Percentiles rank a stretch among this genome's conserved stretches.
phyloP scores from a whole-genome alignment of 2,888 invertebrate genomes.

The Tetrapedia diversipes region DNA sequence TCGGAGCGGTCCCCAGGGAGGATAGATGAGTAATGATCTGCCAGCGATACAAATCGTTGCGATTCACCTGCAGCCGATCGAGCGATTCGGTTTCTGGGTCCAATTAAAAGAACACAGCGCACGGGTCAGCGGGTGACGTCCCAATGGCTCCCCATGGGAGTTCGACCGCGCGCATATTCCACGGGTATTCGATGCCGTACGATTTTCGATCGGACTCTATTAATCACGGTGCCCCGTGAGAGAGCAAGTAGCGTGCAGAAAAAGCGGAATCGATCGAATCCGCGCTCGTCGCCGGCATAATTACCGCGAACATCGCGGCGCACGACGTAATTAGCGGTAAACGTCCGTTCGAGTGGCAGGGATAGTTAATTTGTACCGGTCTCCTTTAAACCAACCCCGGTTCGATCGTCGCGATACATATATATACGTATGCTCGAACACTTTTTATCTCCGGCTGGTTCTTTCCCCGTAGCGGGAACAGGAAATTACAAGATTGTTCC shows the following conservation, averaged over 20 bases:
- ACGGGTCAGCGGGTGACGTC: slow-evolving; percentile 77
- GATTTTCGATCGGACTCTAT: slow-evolving; percentile 70
- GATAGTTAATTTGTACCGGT: slow-evolving; percentile 62
- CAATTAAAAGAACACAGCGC: slow-evolving; percentile 81
- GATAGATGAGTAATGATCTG: slow-evolving; percentile 79
- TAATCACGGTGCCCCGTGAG: slow-evolving; percentile 62
- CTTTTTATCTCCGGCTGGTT: background rate
- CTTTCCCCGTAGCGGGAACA: background rate
- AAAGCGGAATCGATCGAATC: slow-evolving; percentile 28
- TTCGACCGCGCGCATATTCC: slow-evolving; percentile 61
- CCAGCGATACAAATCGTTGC: slow-evolving; percentile 81
- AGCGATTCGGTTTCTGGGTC: slow-evolving; percentile 78
- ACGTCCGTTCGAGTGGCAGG: slow-evolving; percentile 43
- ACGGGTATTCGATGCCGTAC: slow-evolving; percentile 64
- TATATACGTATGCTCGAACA: background rate
- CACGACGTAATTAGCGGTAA: slow-evolving; percentile 63
- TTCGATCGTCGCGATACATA: slow-evolving; percentile 35
- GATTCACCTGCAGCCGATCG: slow-evolving; percentile 81
- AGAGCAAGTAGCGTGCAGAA: background rate
- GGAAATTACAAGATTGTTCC: slow-evolving; percentile 35
- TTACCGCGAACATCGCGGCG: slow-evolving; percentile 50
- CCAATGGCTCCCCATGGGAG: slow-evolving; percentile 66
- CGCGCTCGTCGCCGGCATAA: slow-evolving; percentile 47
- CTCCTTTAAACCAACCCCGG: slow-evolving; percentile 20
- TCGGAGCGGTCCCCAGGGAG: slow-evolving; percentile 72